Evolutionary conservation across 2,113 vertebrate species (phyloP), one percentile per base, ranked within the genome.

Genomic region (Dolichallabes microphthalmus): DNA sequence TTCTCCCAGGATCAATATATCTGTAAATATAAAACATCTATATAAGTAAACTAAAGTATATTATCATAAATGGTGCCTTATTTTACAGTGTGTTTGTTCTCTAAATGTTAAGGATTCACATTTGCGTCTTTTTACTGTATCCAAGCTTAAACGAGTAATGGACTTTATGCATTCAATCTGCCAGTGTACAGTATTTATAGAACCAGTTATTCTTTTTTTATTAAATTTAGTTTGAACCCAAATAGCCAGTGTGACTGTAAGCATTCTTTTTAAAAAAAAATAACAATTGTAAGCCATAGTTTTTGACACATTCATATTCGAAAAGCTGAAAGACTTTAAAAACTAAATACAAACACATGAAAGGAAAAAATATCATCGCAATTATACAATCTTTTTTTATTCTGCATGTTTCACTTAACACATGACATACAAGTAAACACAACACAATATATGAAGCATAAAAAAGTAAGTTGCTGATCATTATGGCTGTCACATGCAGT

Each of bases 331-430:
- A 25, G 19, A 20, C 20, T 11, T 45, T 11, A 73, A 39, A 45
- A 39, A 35, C 61, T 68, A 45, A 45, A 6, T 45, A 45, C 7
- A 45, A 45, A 45, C 45, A 45, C 45, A 45, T 45, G 45, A 45
- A 45, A 45, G 45, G 7, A 45, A 45, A 6, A 45, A 45, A 45
- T 45, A 45, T 8, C 45, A 45, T 45, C 45, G 10, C 53, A 55
- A 79, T 73, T 76, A 86, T 76, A 82, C 71, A 85, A 75, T 86
- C 52, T 88, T 81, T 58, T 14, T 75, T 76, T 92, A 86, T 93
- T 94, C 88, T 87, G 90, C 91, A 92, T 93, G 93, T 93, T 94
- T 91, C 92, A 92, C 89, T 92, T 90, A 94, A 93, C 92, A 93
- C 93, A 86, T 90, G 91, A 95, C 93, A 89, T 89, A 95, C 92